Conservation (phyloP, 1,140 invertebrate genomes). For the Cylas formicarius region DNA sequence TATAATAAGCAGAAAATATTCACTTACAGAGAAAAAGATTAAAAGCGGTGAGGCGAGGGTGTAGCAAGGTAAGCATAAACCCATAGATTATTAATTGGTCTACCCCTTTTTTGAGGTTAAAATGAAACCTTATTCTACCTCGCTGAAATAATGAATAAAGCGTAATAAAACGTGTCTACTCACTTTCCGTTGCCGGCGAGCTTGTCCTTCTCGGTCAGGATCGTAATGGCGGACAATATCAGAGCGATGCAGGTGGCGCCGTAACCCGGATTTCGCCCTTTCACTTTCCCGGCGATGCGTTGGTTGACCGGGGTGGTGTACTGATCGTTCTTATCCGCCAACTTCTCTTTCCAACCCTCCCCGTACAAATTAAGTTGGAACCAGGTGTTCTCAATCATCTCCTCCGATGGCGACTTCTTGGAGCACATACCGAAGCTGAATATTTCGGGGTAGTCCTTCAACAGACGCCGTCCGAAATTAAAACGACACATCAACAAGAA, state of each 20-base stretch:
- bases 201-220: slow-evolving; percentile 69
- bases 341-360: slow-evolving; percentile 68
- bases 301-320: slow-evolving; percentile 58
- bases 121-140: too few species aligned
- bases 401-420: slow-evolving; percentile 58
- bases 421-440: slow-evolving; percentile 66
- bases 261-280: slow-evolving; percentile 71
- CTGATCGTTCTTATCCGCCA: slow-evolving; percentile 53
- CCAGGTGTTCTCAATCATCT: slow-evolving; percentile 51
- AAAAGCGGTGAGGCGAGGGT: too few species aligned
- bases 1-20: slow-evolving; percentile 1
- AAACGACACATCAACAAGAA: slow-evolving; percentile 62
- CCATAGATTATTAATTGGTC: too few species aligned
- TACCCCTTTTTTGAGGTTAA: too few species aligned
- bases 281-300: slow-evolving; percentile 56
- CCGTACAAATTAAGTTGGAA: slow-evolving; percentile 67
- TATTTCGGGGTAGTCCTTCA: slow-evolving; percentile 49
- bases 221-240: slow-evolving; percentile 62
- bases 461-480: slow-evolving; percentile 47
- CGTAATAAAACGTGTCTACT: slow-evolving; percentile 31
- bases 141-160: too few species aligned
- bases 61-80: too few species aligned
- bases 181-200: slow-evolving; percentile 58
- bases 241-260: slow-evolving; percentile 68
- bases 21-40: not conserved